Evolutionary conservation across 2,797 vertebrate species (phyloP), one percentile per base, ranked within the genome.

Genomic region (Spheniscus humboldti): DNA sequence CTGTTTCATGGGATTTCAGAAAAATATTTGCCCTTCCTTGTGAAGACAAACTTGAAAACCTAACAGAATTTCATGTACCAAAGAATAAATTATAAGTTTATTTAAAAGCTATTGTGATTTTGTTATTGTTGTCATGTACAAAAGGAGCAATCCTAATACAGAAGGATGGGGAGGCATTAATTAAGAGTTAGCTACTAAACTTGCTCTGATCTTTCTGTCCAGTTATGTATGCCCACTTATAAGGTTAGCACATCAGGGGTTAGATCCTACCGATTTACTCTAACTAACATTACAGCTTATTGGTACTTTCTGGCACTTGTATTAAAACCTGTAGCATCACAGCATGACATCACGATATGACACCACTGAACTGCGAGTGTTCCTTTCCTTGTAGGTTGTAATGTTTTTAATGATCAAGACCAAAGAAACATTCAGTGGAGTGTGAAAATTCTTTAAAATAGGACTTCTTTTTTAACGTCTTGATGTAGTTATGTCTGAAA

Each of bases 401-500:
- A n/a, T 1, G 1, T 22, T 63, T 72, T 35, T 30, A 47, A 30
- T 23, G 35, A 30, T 24, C 15, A 62, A 64, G 31, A 72, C 15
- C 15, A 50, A 64, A 64, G 35, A 55, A 92, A 64, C 0, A 0
- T 48, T n/a, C 4, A 1, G 17, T 31, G 11, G 9, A 33, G 7
- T 3, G 13, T 45, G 25, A 74, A 80, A 77, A 67, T 35, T 43
- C 22, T 84, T 71, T 20, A 50, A 50, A 73, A 63, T 22, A 41
- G 22, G 6, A 14, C 11, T 28, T 5, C 7, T 53, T 25, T 28
- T 59, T 39, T 24, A 14, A 8, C 18, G 5, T 43, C 33, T 82
- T 60, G 6, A 3, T 35, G 10, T 15, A 50, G 6, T 33, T 69
- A 30, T 3, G 5, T 25, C 53, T 60, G 47, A 77, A 69, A 59